These are phyloP conservation scores for Bombus balteatus DNA, from an alignment of 1,140 invertebrate genomes.

Conservation along the genomic window DNA sequence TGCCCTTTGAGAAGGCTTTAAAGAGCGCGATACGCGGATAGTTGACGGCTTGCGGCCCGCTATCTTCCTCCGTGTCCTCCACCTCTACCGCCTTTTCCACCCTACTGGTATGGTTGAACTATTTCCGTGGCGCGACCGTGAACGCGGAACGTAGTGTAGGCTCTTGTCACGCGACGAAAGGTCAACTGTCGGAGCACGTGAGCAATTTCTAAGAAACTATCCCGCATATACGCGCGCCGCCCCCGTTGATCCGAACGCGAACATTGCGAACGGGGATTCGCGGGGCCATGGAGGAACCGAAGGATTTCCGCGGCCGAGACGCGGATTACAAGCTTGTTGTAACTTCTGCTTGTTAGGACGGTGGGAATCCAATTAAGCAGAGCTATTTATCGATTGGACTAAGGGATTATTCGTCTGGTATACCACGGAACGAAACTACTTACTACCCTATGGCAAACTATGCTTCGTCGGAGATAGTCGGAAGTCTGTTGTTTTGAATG, in stretches of 20 bases:
- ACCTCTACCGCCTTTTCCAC: background rate
- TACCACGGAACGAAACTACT: background rate
- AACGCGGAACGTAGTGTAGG: conserved; percentile 31
- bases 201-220: conserved; percentile 20
- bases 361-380: conserved; percentile 10
- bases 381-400: conserved; percentile 27
- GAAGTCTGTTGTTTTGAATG: background rate
- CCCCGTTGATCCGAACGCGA: background rate
- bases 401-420: conserved; percentile 5
- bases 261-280: background rate
- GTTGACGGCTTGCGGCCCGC: background rate
- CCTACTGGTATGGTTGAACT: background rate
- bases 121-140: conserved; percentile 54
- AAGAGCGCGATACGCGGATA: conserved; percentile 34
- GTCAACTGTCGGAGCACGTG: conserved; percentile 47
- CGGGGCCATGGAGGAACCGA: background rate
- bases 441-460: background rate
- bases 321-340: conserved; percentile 12
- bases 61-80: background rate
- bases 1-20: conserved; percentile 39
- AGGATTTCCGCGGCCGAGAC: background rate
- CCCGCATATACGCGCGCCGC: background rate
- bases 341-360: conserved; percentile 25
- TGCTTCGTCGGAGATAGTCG: background rate
- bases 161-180: conserved; percentile 51